phyloP scores from a whole-genome alignment of 2,113 vertebrate species.

The Catharus bicknelli region DNA sequence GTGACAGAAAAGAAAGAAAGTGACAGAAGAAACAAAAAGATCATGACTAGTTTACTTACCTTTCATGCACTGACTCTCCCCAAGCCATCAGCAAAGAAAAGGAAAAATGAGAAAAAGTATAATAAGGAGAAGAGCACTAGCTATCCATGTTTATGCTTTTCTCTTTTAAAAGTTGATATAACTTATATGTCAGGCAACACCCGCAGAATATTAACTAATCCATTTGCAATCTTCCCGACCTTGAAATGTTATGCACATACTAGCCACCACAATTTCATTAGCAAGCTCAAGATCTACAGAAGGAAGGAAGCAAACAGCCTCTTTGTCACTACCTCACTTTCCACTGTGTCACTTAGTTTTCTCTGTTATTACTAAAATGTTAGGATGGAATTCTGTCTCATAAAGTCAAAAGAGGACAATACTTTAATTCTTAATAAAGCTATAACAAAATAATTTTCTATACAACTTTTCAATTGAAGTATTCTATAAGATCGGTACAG shows the following conservation, averaged over 20 bases:
- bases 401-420: not conserved
- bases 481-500: not conserved
- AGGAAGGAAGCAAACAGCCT: not conserved
- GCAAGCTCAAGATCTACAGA: not conserved
- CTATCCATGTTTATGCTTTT: not conserved
- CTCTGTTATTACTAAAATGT: not conserved
- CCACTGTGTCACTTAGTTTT: not conserved
- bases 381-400: not conserved
- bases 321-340: not conserved
- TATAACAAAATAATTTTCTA: not conserved
- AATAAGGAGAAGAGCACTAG: constrained; percentile 7
- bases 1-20: not conserved
- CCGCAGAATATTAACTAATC: not conserved
- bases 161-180: not conserved
- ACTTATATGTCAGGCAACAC: not conserved
- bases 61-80: not conserved
- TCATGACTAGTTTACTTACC: not conserved
- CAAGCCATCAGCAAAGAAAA: constrained; percentile 5
- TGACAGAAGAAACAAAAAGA: not conserved
- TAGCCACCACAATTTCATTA: not conserved
- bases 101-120: constrained; percentile 18
- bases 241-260: not conserved
- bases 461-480: not conserved
- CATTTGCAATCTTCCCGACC: not conserved
- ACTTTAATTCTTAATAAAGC: not conserved